Conservation (phyloP, 2,888 invertebrate species). For the Athalia cordata region DNA sequence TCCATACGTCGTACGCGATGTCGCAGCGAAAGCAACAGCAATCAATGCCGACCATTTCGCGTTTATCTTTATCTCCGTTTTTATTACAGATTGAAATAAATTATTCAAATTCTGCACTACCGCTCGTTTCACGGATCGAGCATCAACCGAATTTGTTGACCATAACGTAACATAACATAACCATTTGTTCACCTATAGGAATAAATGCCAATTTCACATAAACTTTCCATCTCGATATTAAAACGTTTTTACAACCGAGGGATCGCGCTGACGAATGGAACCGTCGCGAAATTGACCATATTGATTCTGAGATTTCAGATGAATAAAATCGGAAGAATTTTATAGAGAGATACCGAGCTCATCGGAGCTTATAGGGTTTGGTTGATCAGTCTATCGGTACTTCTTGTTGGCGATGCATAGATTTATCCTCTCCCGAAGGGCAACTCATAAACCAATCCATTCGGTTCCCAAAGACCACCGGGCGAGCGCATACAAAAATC, state of each 20-base stretch:
- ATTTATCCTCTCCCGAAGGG: slow-evolving; percentile 24
- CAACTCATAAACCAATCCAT: slow-evolving; percentile 30
- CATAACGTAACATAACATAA: too few relatives aligned
- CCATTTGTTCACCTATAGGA: too few relatives aligned
- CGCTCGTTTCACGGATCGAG: slow-evolving; percentile 16
- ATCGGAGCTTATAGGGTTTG: background rate
- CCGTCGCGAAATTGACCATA: background rate
- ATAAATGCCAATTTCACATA: background rate
- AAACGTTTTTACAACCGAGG: background rate
- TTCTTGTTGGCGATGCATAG: slow-evolving; percentile 16
- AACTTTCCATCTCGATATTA: background rate
- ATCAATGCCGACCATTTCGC: slow-evolving; percentile 15
- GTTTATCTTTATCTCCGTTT: slow-evolving; percentile 35
- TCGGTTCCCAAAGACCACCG: slow-evolving; percentile 16
- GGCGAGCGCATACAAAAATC: slow-evolving; percentile 27
- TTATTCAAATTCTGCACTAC: slow-evolving; percentile 30
- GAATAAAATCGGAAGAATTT: too few relatives aligned
- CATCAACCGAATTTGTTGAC: background rate
- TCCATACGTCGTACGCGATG: background rate
- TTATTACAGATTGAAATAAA: slow-evolving; percentile 31
- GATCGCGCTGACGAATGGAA: background rate
- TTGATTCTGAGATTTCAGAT: background rate
- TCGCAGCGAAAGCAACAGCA: background rate
- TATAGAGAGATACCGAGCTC: background rate
- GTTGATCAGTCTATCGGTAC: background rate